Evolutionary conservation across 2,113 vertebrate genomes (phyloP), one percentile per base, ranked within the genome.

Genomic region (Alaudala cheleensis): DNA sequence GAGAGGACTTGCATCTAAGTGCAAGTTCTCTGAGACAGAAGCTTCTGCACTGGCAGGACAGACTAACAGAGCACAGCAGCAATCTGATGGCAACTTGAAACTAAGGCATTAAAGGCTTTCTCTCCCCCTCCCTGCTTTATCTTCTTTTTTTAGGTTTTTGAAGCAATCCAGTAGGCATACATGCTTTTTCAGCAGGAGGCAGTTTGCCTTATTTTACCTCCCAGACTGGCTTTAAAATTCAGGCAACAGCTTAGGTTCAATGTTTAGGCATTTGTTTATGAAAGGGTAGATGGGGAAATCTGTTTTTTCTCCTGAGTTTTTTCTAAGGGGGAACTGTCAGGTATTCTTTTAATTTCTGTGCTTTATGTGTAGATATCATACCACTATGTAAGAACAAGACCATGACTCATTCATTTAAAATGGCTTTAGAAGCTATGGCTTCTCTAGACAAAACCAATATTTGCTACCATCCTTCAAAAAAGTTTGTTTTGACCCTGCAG

Each of bases 91-190:
- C 45, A 83, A 57, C 50, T 34, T 33, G 16, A 37, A 64, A 9
- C 25, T 29, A 49, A 67, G 22, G 60, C 5, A 40, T 10, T 45
- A 40, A 33, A 65, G n/a, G 4, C 19, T 49, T 54, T 10, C 10
- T n/a, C 12, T 2, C 9, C 2, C 7, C 1, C 4, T 5, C 8
- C 11, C 2, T 12, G 25, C 25, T 12, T n/a, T 81, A 34, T 60
- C 31, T 37, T 28, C 3, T 33, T 28, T 34, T 34, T 5, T 24
- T 2, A 33, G 23, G 4, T 29, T 45, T 66, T 42, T 31, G 28
- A 58, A 81, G 8, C 7, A 47, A 64, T 39, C 12, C 11, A 50
- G 16, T 42, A 66, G 29, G 25, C 11, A 34, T 11, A 8, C 3
- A 25, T 25, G 10, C 22, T 25, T 69, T 67, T 56, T 66, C 76